Base-by-base conservation (phyloP, 2,888 invertebrate genomes). In the Nebria brevicollis region DNA sequence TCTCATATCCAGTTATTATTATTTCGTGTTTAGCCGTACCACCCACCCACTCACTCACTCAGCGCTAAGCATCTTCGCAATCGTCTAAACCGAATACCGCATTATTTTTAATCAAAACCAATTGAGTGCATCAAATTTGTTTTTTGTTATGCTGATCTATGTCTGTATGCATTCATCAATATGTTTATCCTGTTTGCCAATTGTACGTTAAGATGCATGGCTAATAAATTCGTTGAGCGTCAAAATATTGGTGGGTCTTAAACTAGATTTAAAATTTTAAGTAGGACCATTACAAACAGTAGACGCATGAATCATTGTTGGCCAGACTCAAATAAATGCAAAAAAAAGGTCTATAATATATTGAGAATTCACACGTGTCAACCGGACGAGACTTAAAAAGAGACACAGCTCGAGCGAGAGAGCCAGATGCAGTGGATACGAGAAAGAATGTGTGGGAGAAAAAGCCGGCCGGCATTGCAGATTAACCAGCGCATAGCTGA, bases 401-500 rank as follows among this genome's bases (percentile, higher is more conserved):
- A 26, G 20, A 26, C 10, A 6, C 26, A 26, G 13, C 68, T n/a
- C 10, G 6, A 25, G 68, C 20, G 26, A 26, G n/a, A 25, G 20
- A 25, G 73, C 73, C n/a, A 64, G 65, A 11, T 26, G 26, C 74
- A 73, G 77, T 42, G 25, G 54, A 43, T n/a, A 41, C 20, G 26
- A 25, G 74, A 75, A 54, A 15, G 65, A 81, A 81, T 54, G 75
- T 72, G 81, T 76, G 81, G 75, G 81, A 81, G 81, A 70, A 26
- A 79, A 72, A 34, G 76, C 70, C 20, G 72, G 70, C 34, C 81
- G 70, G 72, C 75, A 81, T 15, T 81, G 79, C 79, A 75, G 79
- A 80, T 80, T 80, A 75, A 80, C 75, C 79, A 80, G 73, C 42
- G 74, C 80, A 80, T 81, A 81, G 80, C 66, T 81, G 76, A 41